phyloP scores from a whole-genome alignment of 2,888 invertebrate genomes.

The Ichneumoninae sp. region DNA sequence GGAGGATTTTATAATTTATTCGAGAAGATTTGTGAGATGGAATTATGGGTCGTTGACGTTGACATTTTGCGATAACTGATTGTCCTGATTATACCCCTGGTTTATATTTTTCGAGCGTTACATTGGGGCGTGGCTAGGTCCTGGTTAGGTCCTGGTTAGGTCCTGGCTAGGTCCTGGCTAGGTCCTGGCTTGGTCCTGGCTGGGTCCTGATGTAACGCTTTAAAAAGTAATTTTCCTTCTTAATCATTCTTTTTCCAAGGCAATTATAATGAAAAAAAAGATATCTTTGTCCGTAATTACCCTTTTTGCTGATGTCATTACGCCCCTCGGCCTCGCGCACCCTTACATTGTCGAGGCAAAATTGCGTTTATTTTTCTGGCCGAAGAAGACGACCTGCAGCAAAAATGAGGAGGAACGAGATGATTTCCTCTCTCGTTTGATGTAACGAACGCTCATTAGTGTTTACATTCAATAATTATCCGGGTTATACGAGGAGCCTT shows the following conservation, averaged over 20 bases:
- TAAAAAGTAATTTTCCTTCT: not conserved
- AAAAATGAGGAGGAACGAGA: constrained; percentile 47
- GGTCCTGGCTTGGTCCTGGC: no score
- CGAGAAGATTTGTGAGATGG: not conserved
- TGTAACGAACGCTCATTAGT: constrained; percentile 67
- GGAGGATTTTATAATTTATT: not conserved
- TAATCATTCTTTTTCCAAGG: not conserved
- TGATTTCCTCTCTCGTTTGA: constrained; percentile 45
- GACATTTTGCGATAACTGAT: no score
- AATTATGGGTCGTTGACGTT: no score
- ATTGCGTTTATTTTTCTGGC: not conserved
- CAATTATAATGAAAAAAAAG: constrained; percentile 29
- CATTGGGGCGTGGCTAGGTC: not conserved
- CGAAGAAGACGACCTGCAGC: not conserved
- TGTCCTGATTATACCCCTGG: no score
- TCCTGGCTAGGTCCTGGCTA: no score
- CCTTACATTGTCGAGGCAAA: not conserved
- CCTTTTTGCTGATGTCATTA: not conserved
- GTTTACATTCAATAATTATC: constrained; percentile 68
- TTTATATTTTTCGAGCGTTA: not conserved
- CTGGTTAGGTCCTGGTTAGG: no score
- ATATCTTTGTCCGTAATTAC: not conserved
- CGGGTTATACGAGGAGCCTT: constrained; percentile 54
- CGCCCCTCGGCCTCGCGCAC: not conserved
- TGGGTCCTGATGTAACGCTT: not conserved